Evolutionary conservation across 2,797 vertebrate genomes (phyloP).

Genomic region (Schizopygopsis malacanthus): DNA sequence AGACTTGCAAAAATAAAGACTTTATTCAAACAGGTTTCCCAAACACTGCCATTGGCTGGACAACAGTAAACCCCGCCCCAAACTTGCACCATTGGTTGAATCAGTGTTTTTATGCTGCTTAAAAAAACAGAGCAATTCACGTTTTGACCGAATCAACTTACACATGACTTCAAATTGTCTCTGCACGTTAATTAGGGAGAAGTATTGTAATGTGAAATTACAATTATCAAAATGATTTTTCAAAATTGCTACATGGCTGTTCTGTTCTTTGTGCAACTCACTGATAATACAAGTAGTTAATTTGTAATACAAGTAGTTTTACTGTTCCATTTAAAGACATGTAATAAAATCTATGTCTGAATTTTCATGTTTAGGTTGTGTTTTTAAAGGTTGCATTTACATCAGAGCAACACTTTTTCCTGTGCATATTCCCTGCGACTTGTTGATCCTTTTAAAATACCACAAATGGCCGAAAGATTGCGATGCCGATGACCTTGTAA

Average conservation of each 20-base stretch:
- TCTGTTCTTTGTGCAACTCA: constrained; percentile 15
- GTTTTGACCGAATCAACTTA: background rate
- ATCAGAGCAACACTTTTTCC: constrained; percentile 30
- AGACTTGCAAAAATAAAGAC: constrained; percentile 19
- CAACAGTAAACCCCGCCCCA: background rate
- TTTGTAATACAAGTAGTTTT: constrained; percentile 19
- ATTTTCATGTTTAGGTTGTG: background rate
- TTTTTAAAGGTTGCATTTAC: constrained; percentile 9
- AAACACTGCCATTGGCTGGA: background rate
- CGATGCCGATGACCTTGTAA: constrained; percentile 22
- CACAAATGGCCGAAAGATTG: constrained; percentile 22
- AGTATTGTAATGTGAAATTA: background rate
- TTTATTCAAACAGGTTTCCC: background rate
- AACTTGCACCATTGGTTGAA: background rate
- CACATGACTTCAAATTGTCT: background rate
- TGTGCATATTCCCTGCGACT: background rate
- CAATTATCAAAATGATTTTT: background rate
- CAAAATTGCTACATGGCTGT: background rate
- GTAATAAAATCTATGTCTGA: constrained; percentile 24
- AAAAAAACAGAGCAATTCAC: background rate
- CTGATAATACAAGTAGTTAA: background rate
- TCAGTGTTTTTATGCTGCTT: background rate
- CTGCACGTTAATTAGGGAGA: background rate
- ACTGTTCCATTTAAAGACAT: constrained; percentile 20
- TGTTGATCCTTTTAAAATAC: constrained; percentile 33